Base-by-base conservation (phyloP, 2,888 invertebrate genomes). In the Entomobrya multifasciata region DNA sequence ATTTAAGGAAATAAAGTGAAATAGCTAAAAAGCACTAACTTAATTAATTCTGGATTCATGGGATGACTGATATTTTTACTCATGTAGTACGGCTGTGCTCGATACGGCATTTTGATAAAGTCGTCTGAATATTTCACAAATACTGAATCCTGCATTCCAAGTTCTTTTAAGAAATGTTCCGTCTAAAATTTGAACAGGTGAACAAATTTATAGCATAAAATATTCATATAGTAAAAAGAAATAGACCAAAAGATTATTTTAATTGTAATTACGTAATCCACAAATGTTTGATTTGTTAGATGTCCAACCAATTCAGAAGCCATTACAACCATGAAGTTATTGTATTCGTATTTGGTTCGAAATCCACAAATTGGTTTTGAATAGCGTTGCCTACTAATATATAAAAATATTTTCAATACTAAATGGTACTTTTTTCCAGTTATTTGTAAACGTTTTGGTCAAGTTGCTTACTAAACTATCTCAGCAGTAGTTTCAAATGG, bases 101-200 rank as follows among this genome's bases (percentile, higher is more conserved):
- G 27, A 22, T 67, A 72, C 13, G 57, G 25, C 49, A 86, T 82
- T 1, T 74, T 65, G 47, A 57, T 52, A 76, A 86, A 74, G 60
- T 78, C 84, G 72, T 77, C 41, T 5, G 52, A 11, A 30, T 25
- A 3, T 44, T 72, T 11, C 30, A 62, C 13, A 3, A 87, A 72
- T 11, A 65, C 49, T 15, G 90, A 87, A 20, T 87, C 81, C 20
- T 11, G 52, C 89, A 90, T 89, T 49, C 90, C 90, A 15, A 90
- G 49, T 47, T 90, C 81, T 1, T 10, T 22, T 0, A 89, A 44
- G 8, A 90, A 22, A 0, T 70, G 22, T 25, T 44, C 11, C 1
- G 1, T n/a, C 11, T 20, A n/a, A 41, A n/a, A 41, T 13, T 36
- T 30, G 36, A 3, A 20, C 0, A 17, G 11, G 10, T 17, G n/a